Evolutionary conservation across 2,888 invertebrate genomes (phyloP), one percentile per base, ranked within the genome.

Genomic region (Parapristionchus giblindavisi): DNA sequence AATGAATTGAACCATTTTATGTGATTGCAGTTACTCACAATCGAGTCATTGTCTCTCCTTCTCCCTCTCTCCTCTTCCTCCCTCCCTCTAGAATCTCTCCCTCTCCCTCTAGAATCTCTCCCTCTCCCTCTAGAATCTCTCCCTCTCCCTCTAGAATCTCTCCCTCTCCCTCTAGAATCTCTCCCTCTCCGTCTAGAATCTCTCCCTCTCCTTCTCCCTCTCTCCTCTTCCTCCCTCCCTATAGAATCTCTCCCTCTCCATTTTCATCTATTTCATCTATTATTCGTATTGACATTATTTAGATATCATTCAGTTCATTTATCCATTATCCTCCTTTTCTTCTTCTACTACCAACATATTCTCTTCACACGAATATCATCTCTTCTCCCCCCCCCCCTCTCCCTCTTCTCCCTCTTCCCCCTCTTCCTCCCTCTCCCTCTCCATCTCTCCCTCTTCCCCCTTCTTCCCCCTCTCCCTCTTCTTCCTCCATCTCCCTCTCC

Each of bases 1-100:
- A 48, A 48, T 48, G 11, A 21, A 21, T 48, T 48, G 48, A 11
- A 11, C 14, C 21, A 21, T 11, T 14, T 11, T 48, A 11, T 11
- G 48, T 48, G 11, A 11, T 48, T 48, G 48, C 48, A 48, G 11
- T 14, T 21, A 14, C 48, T 66, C 66, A 51, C 66, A 48, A 29
- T 66, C 66, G 51, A 66, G 34, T 51, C 66, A 27, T 34, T 32
- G 21, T 66, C 66, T 66, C 51, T 34, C 66, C 63, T 27, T 38
- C 34, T 24, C 40, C 40, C 24, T 71, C 40, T 8, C 38, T 38
- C 38, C 11, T 24, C 38, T 32, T 38, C 34, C 61, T 61, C 61
- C 24, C 21, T 61, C 61, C 40, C 38, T 40, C 27, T 61, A 60
- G 38, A 40, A 29, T 34, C 51, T 66, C 21, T 65, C 38, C 40